Evolutionary conservation across 2,113 vertebrate species (phyloP), one percentile per base, ranked within the genome.

Genomic region (Zapornia atra): DNA sequence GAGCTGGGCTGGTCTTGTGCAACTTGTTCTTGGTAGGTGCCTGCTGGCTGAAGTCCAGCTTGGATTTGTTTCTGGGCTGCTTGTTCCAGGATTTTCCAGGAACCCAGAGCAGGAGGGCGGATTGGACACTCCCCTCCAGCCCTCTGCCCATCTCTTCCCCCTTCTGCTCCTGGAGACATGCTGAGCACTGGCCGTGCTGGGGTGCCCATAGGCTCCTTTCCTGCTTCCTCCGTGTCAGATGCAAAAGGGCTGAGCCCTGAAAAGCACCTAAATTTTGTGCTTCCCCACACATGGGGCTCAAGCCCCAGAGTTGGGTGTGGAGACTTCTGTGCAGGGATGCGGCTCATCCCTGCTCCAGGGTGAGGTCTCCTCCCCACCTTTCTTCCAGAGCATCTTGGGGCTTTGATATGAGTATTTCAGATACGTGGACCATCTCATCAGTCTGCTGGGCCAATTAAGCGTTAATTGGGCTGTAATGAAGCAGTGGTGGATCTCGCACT

Each of bases 401-500:
- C 38, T 60, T 54, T 26, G 34, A 5, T 64, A 21, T 92, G 91
- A 84, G 34, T 68, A 94, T 79, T 96, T 85, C 70, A 82, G 89
- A 81, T 91, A 89, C n/a, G 0, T 1, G 4, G 84, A 24, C 77
- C 61, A 70, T 71, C 89, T 94, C 5, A 0, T 89, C 65, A 38
- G 73, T 92, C 94, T 91, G 77, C 89, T 60, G 24, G 71, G 89
- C 91, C 89, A 95, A 82, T 96, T 95, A 94, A 94, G 34, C 51
- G 0, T 5, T 69, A 91, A 92, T 92, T 73, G 9, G n/a, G 61
- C 83, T 1, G 8, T 96, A 96, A 91, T 25, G 77, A 88, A 91
- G 60, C 82, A 75, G 86, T 89, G 40, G 83, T 83, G 59, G 83
- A 89, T 83, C 60, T 86, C 4, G 0, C 42, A 64, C 76, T 95